Evolutionary conservation across 1,140 invertebrate species (phyloP).

Genomic region (Centruroides vittatus): DNA sequence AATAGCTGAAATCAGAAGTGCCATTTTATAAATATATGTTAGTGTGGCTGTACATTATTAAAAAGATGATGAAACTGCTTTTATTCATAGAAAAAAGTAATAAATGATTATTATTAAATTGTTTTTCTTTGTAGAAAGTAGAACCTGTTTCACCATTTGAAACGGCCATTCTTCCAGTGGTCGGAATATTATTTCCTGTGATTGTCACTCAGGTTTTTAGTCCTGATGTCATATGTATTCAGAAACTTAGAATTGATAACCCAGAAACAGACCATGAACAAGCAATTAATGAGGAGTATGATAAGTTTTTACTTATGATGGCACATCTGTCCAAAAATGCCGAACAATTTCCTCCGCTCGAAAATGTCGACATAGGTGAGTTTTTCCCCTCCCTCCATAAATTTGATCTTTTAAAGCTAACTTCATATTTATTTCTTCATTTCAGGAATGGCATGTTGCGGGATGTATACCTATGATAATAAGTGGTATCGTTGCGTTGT

Average conservation of each 20-base stretch:
- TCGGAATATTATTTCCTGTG: slow-evolving; percentile 2
- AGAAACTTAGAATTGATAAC: slow-evolving; percentile 4
- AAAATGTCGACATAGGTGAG: background rate
- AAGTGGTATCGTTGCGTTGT: slow-evolving; percentile 34
- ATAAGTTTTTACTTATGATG: slow-evolving; percentile 8
- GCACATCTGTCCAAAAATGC: background rate
- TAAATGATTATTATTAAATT: no score
- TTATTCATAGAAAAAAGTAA: no score
- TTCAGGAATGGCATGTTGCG: slow-evolving; percentile 34
- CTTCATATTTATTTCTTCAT: background rate
- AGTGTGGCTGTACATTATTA: no score
- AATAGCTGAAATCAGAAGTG: no score
- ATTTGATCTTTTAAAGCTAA: no score
- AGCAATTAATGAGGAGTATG: background rate
- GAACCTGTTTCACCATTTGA: background rate
- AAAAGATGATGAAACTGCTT: no score
- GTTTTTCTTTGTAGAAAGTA: no score
- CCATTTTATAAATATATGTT: no score
- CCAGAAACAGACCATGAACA: slow-evolving; percentile 4
- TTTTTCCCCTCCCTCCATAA: background rate
- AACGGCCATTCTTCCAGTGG: background rate
- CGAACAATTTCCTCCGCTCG: background rate
- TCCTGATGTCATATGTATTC: slow-evolving; percentile 2
- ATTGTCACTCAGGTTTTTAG: background rate
- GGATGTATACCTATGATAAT: slow-evolving; percentile 24